Percentiles rank a stretch among this genome's conserved stretches.
These are phyloP conservation scores for Calephelis perditalis DNA, from an alignment of 2,888 invertebrate genomes.

Conservation along the genomic window DNA sequence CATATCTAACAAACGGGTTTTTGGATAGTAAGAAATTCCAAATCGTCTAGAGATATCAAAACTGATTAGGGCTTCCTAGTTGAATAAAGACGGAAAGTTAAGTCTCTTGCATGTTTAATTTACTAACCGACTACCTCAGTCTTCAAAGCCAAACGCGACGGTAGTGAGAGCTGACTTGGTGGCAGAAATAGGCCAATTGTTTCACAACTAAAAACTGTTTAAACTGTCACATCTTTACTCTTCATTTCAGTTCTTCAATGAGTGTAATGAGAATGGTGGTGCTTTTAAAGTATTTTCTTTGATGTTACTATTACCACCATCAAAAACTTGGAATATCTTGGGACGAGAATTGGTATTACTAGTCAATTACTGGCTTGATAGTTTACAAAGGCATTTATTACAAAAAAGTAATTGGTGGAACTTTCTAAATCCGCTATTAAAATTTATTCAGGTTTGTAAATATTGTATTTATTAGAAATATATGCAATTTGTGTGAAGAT, in stretches of 20 bases:
- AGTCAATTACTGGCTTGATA: constrained; percentile 57
- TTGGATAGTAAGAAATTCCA: no score
- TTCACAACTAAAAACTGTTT: no score
- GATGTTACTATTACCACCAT: constrained; percentile 44
- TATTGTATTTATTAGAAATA: constrained; percentile 7
- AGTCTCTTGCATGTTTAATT: no score
- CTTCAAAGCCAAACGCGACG: no score
- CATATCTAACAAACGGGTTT: no score
- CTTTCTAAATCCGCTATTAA: constrained; percentile 46
- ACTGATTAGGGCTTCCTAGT: no score
- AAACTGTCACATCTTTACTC: not conserved
- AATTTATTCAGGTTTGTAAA: constrained; percentile 46
- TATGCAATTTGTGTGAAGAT: no score
- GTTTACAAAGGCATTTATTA: constrained; percentile 45
- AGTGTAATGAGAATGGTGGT: constrained; percentile 50
- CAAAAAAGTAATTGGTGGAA: constrained; percentile 53
- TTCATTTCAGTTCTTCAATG: constrained; percentile 52
- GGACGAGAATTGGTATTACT: constrained; percentile 47
- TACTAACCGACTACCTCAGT: no score
- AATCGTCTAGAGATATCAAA: no score
- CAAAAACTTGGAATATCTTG: constrained; percentile 51
- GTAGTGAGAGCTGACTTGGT: no score
- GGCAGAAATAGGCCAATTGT: no score
- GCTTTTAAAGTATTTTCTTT: constrained; percentile 46
- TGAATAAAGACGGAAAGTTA: no score